Evolutionary conservation across 2,797 vertebrate species (phyloP), one percentile per base, ranked within the genome.

Genomic region (Anolis apletophallus): DNA sequence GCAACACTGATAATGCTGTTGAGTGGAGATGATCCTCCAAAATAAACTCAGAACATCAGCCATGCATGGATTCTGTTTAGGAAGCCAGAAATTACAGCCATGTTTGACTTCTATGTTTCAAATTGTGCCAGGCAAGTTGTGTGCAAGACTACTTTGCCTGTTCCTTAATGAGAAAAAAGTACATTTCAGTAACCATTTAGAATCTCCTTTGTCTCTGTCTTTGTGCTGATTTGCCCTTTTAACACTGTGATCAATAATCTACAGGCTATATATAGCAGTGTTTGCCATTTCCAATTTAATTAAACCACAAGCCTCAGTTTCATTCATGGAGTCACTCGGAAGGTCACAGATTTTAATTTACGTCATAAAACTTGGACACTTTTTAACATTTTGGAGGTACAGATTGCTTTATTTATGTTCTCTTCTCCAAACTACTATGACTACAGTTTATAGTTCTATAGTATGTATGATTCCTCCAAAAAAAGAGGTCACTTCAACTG

Each of bases 221-320:
- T 85, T 81, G 75, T 71, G 85, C 14, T 85, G 74, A 83, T 83
- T 79, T 83, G 75, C 59, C 64, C 72, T 90, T 93, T 84, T 89
- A 92, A 89, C 5, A 83, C 61, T 79, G 69, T 64, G 79, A 57
- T 52, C 74, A 80, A 68, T 50, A 46, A 88, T 85, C 94, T 1
- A 0, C 50, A 80, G 52, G 26, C 52, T 88, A 21, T 67, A 88
- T 9, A 89, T 77, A 64, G 84, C 79, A 0, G 5, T 61, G 55
- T 88, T 92, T 84, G 34, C 77, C 26, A 57, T 90, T 90, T 84
- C 81, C 69, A 87, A 69, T 81, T 88, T 92, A 91, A 90, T 94
- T 91, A 91, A 87, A 86, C 36, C 52, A 75, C 87, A 87, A 16
- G 2, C 17, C 86, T 89, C 46, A 79, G 0, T 75, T 32, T 77